Evolutionary conservation across 1,140 invertebrate genomes (phyloP), one percentile per base, ranked within the genome.

Genomic region (Drosophila arawakana): DNA sequence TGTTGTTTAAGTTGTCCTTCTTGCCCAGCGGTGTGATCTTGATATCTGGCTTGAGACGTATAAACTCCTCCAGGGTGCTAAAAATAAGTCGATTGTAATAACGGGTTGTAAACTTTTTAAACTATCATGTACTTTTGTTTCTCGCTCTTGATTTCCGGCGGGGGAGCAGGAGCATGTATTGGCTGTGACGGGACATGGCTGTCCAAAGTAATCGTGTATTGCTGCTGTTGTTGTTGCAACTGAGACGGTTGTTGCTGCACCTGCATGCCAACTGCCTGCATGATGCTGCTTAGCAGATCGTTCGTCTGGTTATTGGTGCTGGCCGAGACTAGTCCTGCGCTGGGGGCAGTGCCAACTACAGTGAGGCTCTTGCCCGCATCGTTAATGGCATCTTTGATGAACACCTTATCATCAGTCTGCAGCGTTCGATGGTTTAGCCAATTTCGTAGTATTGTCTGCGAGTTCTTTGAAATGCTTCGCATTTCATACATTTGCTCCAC

Each of bases 341-440:
- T 15, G 10, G 60, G 15, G 6, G 46, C 2, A 54, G 34, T 11
- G 15, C 15, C 25, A 8, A 90, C 8, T 9, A 91, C 90, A 63
- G 77, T 89, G 2, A 90, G 73, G 49, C 86, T 91, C 37, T 91
- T 91, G 6, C 90, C 90, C 1, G 66, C 61, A 7, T 82, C 77
- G 30, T 71, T 81, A 41, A 84, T 63, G 7, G 78, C 93, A 82
- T 95, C 94, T 76, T 95, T 94, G 18, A 94, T 94, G 69, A 94
- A 94, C 0, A 94, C 93, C 83, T 95, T 95, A 54, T 95, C 95
- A 50, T 95, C 95, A 74, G 94, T 94, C 25, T 94, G 92, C 75
- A 95, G 94, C 58, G 95, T 94, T 25, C 95, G 94, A 2, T 94
- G 94, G 50, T 94, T 94, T 21, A 95, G 94, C 81, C 95, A 96